Evolutionary conservation across 2,797 vertebrate genomes (phyloP), one percentile per base, ranked within the genome.

Genomic region (Vespertilio murinus): DNA sequence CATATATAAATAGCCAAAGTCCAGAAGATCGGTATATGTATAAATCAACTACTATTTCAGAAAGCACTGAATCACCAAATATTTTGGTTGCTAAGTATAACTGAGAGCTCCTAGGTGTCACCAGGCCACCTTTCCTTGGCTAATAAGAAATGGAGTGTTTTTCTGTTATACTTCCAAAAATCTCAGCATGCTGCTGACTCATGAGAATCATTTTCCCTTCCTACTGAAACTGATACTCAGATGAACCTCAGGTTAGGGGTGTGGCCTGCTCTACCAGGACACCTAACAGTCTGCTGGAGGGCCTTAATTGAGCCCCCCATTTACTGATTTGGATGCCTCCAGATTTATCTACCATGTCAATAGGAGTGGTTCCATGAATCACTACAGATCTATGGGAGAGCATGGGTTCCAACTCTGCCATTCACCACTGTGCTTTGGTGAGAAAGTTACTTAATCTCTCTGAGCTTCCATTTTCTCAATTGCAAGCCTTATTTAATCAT

Each of bases 281-380:
- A 28, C 49, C 33, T 20, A 7, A 6, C 28, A 22, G 74, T 23
- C 23, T 8, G 11, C 9, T 10, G 52, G 25, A 14, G 18, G 28
- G 30, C 10, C 49, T 8, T 18, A 0, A 2, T n/a, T 0, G 2
- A 22, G 64, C 5, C 8, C n/a, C 30, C 20, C 6, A 8, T 2
- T 20, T 52, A 18, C 59, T 23, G 49, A 18, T 1, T 18, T 16
- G 25, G 22, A 22, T 30, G 23, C 47, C 42, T 33, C 74, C 10
- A 30, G 42, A 9, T 12, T 70, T 45, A 47, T n/a, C 42, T 14
- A 17, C 38, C 0, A 5, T 2, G 25, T 30, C 22, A 3, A 6
- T 49, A 38, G n/a, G n/a, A 70, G 71, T 3, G 11, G 40, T 42
- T 20, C 23, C 18, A 8, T 13, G 2, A 35, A 18, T 20, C 8